phyloP scores from a whole-genome alignment of 2,888 invertebrate genomes.

The Philereme transversata region DNA sequence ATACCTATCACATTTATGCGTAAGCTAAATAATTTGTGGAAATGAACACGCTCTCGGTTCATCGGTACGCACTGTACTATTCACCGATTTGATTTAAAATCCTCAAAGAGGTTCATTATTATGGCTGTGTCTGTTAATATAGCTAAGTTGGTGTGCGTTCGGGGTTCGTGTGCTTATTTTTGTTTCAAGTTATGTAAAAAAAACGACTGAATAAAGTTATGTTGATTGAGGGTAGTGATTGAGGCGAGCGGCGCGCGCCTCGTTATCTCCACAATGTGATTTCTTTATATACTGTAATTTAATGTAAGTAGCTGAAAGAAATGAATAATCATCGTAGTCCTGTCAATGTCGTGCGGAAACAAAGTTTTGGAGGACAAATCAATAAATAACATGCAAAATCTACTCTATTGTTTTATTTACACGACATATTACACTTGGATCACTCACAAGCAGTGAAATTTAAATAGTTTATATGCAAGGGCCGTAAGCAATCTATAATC shows the following conservation, averaged over 20 bases:
- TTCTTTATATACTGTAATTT: slow-evolving; percentile 82
- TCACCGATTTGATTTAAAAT: slow-evolving; percentile 14
- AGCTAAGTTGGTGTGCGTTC: slow-evolving; percentile 7
- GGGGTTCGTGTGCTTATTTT: slow-evolving; percentile 14
- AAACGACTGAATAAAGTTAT: slow-evolving; percentile 78
- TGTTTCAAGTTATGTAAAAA: slow-evolving; percentile 67
- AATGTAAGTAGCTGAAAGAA: slow-evolving; percentile 80
- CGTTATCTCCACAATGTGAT: slow-evolving; percentile 75
- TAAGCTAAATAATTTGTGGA: no score
- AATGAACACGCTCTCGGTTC: no score
- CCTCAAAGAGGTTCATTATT: slow-evolving; percentile 27
- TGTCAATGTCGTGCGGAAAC: slow-evolving; percentile 64
- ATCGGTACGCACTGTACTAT: neutral
- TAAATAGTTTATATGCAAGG: no score
- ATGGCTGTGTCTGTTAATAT: slow-evolving; percentile 18
- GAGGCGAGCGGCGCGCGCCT: slow-evolving; percentile 40
- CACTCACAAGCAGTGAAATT: no score
- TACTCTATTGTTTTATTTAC: slow-evolving; percentile 64
- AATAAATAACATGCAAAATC: slow-evolving; percentile 82
- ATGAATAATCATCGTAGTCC: slow-evolving; percentile 80
- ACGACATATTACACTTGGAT: no score
- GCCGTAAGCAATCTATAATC: no score
- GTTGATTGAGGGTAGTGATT: slow-evolving; percentile 57
- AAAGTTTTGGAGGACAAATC: slow-evolving; percentile 79
- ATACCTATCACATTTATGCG: no score